These are phyloP conservation scores for Myripristis murdjan DNA, from an alignment of 2,797 vertebrate species.

Conservation along the genomic window DNA sequence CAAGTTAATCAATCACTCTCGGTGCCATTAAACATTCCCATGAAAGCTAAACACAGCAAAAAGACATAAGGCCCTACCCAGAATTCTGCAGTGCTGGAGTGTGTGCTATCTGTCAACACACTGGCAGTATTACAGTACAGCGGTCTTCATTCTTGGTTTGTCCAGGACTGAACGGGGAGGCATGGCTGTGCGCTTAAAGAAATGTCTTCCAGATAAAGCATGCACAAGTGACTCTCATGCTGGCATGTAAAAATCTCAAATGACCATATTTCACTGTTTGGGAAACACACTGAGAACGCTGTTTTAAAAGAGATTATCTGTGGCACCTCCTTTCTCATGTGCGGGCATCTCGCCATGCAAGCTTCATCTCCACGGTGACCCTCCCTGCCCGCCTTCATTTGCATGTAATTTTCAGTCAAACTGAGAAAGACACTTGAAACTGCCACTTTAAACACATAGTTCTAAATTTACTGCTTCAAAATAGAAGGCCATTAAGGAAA, in stretches of 20 bases:
- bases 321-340: neutral
- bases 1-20: constrained; percentile 63
- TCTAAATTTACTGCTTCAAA: neutral
- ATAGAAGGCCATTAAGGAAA: neutral
- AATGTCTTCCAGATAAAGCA: constrained; percentile 11
- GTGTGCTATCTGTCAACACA: constrained; percentile 62
- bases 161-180: constrained; percentile 12
- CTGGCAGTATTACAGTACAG: constrained; percentile 52
- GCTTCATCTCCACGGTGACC: neutral
- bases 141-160: constrained; percentile 20
- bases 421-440: neutral
- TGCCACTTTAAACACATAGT: neutral
- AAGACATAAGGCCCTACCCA: constrained; percentile 52
- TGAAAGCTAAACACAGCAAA: constrained; percentile 62
- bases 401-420: too few species aligned
- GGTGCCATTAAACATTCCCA: constrained; percentile 56
- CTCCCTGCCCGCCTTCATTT: neutral
- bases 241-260: constrained; percentile 1
- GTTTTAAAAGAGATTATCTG: neutral
- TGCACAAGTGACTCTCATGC: constrained; percentile 1
- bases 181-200: constrained; percentile 19
- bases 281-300: neutral
- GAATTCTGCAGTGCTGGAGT: constrained; percentile 52
- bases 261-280: neutral
- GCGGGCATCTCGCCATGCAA: too few species aligned